Percentiles rank a stretch among this genome's conserved stretches.
phyloP scores from a whole-genome alignment of 35 echinoderm and acorn worm genomes.

The Eucidaris tribuloides region DNA sequence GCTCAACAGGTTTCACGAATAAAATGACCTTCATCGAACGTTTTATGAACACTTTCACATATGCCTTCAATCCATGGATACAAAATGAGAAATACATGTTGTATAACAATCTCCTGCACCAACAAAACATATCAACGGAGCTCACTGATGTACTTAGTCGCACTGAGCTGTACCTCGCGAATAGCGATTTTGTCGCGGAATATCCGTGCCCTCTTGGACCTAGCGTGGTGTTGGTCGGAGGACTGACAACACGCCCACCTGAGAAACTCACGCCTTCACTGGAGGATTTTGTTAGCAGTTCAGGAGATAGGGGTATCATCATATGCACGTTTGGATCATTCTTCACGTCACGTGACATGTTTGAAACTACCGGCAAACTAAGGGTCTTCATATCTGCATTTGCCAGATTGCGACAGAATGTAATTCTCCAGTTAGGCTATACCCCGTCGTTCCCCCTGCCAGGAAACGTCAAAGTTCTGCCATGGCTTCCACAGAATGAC shows the following conservation, averaged over 20 bases:
- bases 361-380: neutral
- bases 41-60: slow-evolving; percentile 10
- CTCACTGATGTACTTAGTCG: neutral
- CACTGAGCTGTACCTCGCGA: neutral
- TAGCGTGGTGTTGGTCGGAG: slow-evolving; percentile 9
- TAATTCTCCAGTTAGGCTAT: slow-evolving; percentile 7
- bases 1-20: neutral
- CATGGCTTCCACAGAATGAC: slow-evolving; percentile 23
- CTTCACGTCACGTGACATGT: neutral
- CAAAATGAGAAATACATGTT: neutral
- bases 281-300: neutral
- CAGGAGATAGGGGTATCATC: slow-evolving; percentile 6
- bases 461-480: slow-evolving; percentile 17
- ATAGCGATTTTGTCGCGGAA: slow-evolving; percentile 18
- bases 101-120: slow-evolving; percentile 7
- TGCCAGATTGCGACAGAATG: neutral
- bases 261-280: slow-evolving; percentile 3
- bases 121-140: neutral
- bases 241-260: neutral
- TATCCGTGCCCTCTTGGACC: slow-evolving; percentile 9
- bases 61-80: slow-evolving; percentile 11
- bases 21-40: slow-evolving; percentile 20
- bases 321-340: slow-evolving; percentile 20
- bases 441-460: neutral
- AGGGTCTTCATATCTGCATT: slow-evolving; percentile 17